Evolutionary conservation across 2,113 vertebrate genomes (phyloP).

Genomic region (Todiramphus chloris): DNA sequence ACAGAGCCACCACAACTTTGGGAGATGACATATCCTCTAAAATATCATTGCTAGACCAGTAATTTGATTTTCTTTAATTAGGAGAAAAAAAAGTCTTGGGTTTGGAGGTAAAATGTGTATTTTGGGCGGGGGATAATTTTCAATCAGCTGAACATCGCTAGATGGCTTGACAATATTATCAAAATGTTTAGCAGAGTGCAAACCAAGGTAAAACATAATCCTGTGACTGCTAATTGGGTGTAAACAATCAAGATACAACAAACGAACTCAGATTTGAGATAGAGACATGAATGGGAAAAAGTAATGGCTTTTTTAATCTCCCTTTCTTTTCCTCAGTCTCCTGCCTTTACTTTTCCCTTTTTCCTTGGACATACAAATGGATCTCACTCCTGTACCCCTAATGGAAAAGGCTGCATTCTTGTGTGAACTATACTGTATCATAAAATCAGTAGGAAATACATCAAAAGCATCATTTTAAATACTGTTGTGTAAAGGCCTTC

Average conservation of each 20-base stretch:
- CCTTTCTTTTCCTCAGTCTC: not conserved
- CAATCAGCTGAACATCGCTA: not conserved
- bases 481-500: not conserved
- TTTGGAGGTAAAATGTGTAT: not conserved
- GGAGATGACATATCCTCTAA: not conserved
- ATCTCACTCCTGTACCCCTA: not conserved
- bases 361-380: not conserved
- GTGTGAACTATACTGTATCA: not conserved
- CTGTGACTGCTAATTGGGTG: not conserved
- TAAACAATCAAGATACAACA: not conserved
- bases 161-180: not conserved
- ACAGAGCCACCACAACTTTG: not conserved
- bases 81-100: not conserved
- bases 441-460: not conserved
- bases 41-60: not conserved
- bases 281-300: not conserved
- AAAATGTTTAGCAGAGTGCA: not conserved
- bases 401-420: not conserved
- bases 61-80: not conserved
- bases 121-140: not conserved
- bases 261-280: not conserved
- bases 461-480: not conserved
- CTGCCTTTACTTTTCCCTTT: not conserved
- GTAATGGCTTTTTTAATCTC: not conserved
- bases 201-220: not conserved